Conservation (phyloP, 2,797 vertebrate genomes). For the Novumbra hubbsi region DNA sequence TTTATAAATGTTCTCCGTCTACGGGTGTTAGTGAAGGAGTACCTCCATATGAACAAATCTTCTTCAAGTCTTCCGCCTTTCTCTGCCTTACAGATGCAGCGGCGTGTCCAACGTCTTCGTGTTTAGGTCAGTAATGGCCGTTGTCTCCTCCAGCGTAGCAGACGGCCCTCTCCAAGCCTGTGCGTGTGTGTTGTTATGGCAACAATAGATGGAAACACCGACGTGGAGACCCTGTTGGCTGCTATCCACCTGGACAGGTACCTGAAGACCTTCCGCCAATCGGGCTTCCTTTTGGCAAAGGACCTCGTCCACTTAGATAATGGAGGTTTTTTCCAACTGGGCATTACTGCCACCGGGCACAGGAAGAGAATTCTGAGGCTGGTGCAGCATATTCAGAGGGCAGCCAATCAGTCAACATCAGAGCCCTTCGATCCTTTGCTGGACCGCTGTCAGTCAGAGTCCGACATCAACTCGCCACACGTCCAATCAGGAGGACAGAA, state of each 20-base stretch:
- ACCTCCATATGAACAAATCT: neutral
- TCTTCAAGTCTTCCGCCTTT: no score
- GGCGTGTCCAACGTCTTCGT: constrained; percentile 16
- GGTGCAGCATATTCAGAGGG: constrained; percentile 62
- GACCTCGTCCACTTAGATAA: constrained; percentile 80
- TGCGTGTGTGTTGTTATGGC: constrained; percentile 73
- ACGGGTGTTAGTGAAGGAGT: neutral
- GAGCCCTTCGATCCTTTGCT: constrained; percentile 32
- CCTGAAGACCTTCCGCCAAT: constrained; percentile 77
- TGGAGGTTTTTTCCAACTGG: constrained; percentile 80
- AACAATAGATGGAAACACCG: constrained; percentile 71
- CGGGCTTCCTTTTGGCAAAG: constrained; percentile 77
- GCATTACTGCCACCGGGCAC: constrained; percentile 90
- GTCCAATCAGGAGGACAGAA: neutral
- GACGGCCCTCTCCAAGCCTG: constrained; percentile 39
- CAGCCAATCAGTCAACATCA: constrained; percentile 34
- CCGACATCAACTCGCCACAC: constrained; percentile 35
- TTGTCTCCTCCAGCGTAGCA: constrained; percentile 28
- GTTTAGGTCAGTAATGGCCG: constrained; percentile 57
- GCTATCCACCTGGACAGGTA: constrained; percentile 90
- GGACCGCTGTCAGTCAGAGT: constrained; percentile 66
- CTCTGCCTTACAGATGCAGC: constrained; percentile 64
- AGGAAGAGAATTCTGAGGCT: constrained; percentile 90
- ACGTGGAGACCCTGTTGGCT: constrained; percentile 85
- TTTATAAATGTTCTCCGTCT: neutral